phyloP scores from a whole-genome alignment of 1,140 invertebrate genomes.

The Hycleus cichorii region DNA sequence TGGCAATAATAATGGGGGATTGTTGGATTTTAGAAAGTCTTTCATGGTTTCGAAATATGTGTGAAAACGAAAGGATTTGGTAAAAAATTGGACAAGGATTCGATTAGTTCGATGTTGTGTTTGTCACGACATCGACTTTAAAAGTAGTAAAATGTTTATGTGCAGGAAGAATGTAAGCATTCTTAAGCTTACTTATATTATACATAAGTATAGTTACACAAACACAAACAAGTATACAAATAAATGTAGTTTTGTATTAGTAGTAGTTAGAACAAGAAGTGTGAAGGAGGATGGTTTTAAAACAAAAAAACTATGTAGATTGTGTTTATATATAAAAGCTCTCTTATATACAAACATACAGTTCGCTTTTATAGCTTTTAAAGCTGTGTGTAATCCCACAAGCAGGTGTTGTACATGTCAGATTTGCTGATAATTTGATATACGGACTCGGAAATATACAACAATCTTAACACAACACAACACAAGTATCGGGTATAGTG shows the following conservation, averaged over 20 bases:
- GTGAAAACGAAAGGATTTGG: too few relatives aligned
- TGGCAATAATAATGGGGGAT: too few relatives aligned
- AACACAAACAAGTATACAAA: slow-evolving; percentile 1
- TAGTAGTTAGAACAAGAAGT: slow-evolving; percentile 6
- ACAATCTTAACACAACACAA: too few relatives aligned
- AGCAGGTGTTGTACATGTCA: slow-evolving; percentile 36
- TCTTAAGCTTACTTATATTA: too few relatives aligned
- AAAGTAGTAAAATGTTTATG: too few relatives aligned
- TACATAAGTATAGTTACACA: too few relatives aligned
- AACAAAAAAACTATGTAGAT: slow-evolving; percentile 12
- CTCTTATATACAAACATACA: background rate
- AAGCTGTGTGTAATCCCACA: background rate
- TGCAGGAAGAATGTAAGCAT: too few relatives aligned
- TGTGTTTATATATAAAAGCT: too few relatives aligned
- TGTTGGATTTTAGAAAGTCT: too few relatives aligned
- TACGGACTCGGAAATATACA: slow-evolving; percentile 35
- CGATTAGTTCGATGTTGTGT: slow-evolving; percentile 5
- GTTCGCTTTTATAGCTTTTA: too few relatives aligned
- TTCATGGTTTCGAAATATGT: too few relatives aligned
- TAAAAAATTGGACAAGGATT: background rate
- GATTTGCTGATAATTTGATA: slow-evolving; percentile 35
- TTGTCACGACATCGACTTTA: slow-evolving; percentile 5
- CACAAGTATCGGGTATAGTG: background rate
- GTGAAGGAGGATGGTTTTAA: background rate
- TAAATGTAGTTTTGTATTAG: background rate